These are phyloP conservation scores for Todiramphus chloris DNA, from an alignment of 2,113 vertebrate species.

Conservation along the genomic window DNA sequence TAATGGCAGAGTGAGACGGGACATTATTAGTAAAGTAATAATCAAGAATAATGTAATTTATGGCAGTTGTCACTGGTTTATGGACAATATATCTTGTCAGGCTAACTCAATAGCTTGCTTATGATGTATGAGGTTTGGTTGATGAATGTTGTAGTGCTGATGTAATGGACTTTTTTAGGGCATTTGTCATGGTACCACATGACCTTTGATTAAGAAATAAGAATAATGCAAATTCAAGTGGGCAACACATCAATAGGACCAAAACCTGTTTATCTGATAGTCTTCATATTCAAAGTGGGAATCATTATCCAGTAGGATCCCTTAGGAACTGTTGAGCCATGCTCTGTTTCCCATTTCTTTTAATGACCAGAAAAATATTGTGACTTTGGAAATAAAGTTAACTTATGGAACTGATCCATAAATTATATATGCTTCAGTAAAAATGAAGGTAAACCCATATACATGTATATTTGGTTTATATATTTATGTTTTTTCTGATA, in stretches of 20 bases:
- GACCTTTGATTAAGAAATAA: slow-evolving; percentile 23
- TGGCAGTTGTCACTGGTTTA: slow-evolving; percentile 40
- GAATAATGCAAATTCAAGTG: not conserved
- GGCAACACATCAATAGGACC: not conserved
- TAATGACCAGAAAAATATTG: not conserved
- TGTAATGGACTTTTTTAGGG: slow-evolving; percentile 29
- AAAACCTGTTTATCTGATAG: not conserved
- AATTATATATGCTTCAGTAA: not conserved
- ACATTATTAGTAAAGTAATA: slow-evolving; percentile 54
- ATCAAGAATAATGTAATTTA: slow-evolving; percentile 52
- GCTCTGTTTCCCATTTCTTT: not conserved
- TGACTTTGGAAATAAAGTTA: not conserved
- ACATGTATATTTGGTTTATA: not conserved
- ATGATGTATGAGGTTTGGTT: not conserved
- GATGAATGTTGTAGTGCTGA: slow-evolving; percentile 10
- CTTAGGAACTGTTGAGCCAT: not conserved
- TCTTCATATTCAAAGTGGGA: slow-evolving; percentile 1
- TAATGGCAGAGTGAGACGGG: slow-evolving; percentile 15
- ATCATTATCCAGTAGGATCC: not conserved
- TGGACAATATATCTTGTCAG: slow-evolving; percentile 37
- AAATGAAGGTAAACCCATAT: not conserved
- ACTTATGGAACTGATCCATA: not conserved
- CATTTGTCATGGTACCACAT: slow-evolving; percentile 25
- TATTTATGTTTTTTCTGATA: not conserved
- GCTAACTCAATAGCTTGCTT: slow-evolving; percentile 21